These are phyloP conservation scores for Montipora cactus DNA, from an alignment of 64 coral and sea anemone genomes.

Conservation along the genomic window DNA sequence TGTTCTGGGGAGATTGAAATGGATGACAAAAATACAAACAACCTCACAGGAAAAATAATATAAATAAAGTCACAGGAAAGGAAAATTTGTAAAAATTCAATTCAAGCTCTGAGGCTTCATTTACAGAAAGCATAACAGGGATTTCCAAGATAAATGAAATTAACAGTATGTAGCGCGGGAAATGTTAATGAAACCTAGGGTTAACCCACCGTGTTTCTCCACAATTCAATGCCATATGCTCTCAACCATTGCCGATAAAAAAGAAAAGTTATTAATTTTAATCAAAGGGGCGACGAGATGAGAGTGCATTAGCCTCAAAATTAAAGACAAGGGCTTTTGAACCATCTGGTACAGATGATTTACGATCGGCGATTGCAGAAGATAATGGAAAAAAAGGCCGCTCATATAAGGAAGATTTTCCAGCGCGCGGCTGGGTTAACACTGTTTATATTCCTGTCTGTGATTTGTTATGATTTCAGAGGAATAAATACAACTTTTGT, in stretches of 20 bases:
- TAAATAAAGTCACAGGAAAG: neutral
- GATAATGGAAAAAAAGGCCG: neutral
- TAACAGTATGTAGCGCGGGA: slow-evolving; percentile 20
- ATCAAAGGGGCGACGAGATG: slow-evolving; percentile 7
- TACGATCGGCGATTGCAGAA: slow-evolving; percentile 13
- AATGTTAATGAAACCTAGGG: slow-evolving; percentile 16
- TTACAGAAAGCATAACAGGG: neutral
- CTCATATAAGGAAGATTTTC: neutral
- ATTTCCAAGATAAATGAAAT: slow-evolving; percentile 31
- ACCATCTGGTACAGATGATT: slow-evolving; percentile 6
- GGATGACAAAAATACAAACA: slow-evolving; percentile 32
- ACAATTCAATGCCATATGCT: slow-evolving; percentile 2
- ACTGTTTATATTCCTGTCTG: neutral
- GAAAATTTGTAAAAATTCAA: neutral
- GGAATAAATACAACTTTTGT: slow-evolving; percentile 3
- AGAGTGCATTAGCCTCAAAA: slow-evolving; percentile 29
- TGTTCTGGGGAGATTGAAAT: slow-evolving; percentile 30
- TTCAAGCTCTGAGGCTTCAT: neutral
- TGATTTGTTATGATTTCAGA: slow-evolving; percentile 42
- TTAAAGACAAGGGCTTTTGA: slow-evolving; percentile 15
- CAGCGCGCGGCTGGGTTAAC: neutral
- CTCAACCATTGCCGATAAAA: neutral
- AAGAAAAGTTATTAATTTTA: slow-evolving; percentile 46
- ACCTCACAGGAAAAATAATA: slow-evolving; percentile 7
- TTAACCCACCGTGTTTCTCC: neutral